These are phyloP conservation scores for Myotis lucifugus DNA, from an alignment of 2,113 vertebrate species.

Conservation along the genomic window DNA sequence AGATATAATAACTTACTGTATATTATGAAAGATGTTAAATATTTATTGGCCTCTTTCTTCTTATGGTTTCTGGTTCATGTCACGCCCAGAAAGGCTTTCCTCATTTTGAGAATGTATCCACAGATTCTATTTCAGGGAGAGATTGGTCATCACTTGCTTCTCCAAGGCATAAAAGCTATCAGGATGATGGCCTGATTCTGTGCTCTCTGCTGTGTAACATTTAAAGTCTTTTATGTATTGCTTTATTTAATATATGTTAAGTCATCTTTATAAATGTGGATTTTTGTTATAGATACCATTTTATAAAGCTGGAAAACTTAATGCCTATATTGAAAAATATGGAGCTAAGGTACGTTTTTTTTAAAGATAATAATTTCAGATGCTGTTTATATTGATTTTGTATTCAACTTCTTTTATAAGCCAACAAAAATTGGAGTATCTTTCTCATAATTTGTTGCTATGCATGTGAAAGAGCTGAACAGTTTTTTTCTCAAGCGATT, in stretches of 20 bases:
- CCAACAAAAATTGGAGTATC: background rate
- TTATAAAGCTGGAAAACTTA: constrained; percentile 88
- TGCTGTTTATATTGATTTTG: background rate
- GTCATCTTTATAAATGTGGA: constrained; percentile 42
- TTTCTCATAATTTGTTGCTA: background rate
- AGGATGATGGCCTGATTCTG: background rate
- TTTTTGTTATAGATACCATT: constrained; percentile 87
- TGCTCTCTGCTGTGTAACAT: background rate
- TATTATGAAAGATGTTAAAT: background rate
- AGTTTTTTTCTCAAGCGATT: background rate
- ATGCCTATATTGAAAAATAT: constrained; percentile 84
- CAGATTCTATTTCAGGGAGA: background rate
- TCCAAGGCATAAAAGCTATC: background rate
- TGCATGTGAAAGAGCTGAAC: background rate
- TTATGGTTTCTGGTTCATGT: background rate
- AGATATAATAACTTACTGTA: background rate
- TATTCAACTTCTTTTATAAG: background rate
- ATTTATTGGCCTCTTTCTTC: background rate
- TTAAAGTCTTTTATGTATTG: background rate
- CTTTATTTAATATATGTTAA: constrained; percentile 32
- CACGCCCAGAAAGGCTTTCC: background rate
- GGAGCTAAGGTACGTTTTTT: constrained; percentile 86
- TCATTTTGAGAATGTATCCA: background rate
- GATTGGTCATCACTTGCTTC: background rate
- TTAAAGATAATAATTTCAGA: constrained; percentile 8